Base-by-base conservation (phyloP, 2,113 vertebrate genomes). In the Cairina moschata region DNA sequence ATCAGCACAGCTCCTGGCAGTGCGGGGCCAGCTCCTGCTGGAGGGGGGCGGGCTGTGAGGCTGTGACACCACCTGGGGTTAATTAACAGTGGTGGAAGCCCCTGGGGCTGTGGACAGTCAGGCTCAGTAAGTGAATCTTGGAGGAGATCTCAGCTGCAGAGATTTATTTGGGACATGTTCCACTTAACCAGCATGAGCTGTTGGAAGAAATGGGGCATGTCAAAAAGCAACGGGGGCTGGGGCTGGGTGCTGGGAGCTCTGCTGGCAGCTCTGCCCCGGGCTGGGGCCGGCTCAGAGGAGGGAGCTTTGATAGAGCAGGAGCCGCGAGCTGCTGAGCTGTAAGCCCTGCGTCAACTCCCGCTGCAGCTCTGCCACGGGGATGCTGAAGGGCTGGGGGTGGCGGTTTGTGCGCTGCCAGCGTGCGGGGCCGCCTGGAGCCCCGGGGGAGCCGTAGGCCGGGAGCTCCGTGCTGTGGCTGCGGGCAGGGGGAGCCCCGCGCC, bases 91-190 rank as follows among this genome's bases (percentile, higher is more conserved):
- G 40, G 2, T 18, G 4, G 1, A 38, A 34, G n/a, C 5, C 52
- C 3, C 44, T 2, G 31, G 17, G 25, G 16, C 7, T 29, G 36
- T 3, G 56, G 65, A 8, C 32, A 17, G 2, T 9, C 1, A 3
- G 63, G 2, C 10, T 7, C 7, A 3, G 0, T 4, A 4, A 0
- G 58, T 22, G 5, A 12, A 22, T 4, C 8, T 1, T 2, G 4
- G 0, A 14, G 8, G 3, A 7, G 54, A 3, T 38, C 13, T 10
- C 29, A 42, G 3, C 3, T 5, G 55, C 0, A 5, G 42, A 21
- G n/a, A 31, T 25, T 1, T 4, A 4, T 8, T 22, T 4, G 1
- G 40, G 25, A 38, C 5, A 31, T 0, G 50, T 13, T 56, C 6
- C 8, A 3, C 58, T 23, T 11, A 1, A 1, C 32, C 0, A 32